Conservation (phyloP, 2,797 vertebrate genomes). For the Spinus pinus region DNA sequence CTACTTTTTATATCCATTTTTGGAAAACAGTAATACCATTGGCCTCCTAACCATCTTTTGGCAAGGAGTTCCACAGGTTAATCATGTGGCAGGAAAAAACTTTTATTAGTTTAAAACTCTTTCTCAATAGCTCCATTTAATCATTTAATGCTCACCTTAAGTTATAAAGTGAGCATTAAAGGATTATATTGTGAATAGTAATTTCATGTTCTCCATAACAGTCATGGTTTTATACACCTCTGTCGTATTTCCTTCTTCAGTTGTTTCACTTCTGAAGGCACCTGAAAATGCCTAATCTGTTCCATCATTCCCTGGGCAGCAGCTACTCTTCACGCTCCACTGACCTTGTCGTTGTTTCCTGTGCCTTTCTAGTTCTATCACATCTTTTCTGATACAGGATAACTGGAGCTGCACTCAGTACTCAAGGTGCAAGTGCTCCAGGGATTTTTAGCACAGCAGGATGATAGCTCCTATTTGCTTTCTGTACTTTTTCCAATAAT, state of each 20-base stretch:
- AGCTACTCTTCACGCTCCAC: neutral
- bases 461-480: neutral
- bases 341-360: neutral
- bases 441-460: neutral
- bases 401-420: neutral
- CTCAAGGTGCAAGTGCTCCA: neutral
- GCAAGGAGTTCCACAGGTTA: neutral
- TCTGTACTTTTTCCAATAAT: neutral
- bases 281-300: neutral
- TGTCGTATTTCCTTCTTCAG: neutral
- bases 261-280: conserved; percentile 22
- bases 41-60: neutral
- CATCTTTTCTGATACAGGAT: neutral
- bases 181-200: neutral
- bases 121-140: neutral
- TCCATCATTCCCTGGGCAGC: neutral
- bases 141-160: neutral
- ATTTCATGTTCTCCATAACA: neutral
- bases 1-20: neutral
- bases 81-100: neutral
- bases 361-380: neutral
- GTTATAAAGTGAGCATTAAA: neutral
- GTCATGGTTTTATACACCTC: neutral
- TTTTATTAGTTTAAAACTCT: neutral
- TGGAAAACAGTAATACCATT: neutral